These are phyloP conservation scores for Anoncus sp. DNA, from an alignment of 2,888 invertebrate genomes.

Conservation along the genomic window DNA sequence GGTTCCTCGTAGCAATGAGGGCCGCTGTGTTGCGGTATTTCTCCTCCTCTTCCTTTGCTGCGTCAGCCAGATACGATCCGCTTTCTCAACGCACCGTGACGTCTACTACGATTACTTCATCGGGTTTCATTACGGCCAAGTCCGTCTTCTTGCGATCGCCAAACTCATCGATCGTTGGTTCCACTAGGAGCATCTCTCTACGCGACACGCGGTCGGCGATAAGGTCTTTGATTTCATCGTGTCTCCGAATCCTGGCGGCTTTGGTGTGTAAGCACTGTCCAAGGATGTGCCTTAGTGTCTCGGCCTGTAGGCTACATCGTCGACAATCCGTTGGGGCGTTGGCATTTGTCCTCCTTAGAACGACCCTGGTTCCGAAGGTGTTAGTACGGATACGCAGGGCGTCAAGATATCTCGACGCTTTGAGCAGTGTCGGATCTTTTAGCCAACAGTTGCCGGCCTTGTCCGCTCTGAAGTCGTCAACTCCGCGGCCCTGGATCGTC, in stretches of 20 bases:
- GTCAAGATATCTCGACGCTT: conserved; percentile 24
- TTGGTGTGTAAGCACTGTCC: conserved; percentile 66
- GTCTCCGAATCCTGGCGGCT: conserved; percentile 48
- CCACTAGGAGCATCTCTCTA: conserved; percentile 35
- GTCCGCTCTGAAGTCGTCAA: conserved; percentile 3
- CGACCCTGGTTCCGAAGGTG: conserved; percentile 51
- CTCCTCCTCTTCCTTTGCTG: conserved; percentile 64
- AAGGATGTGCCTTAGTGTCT: conserved; percentile 76
- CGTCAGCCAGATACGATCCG: conserved; percentile 63
- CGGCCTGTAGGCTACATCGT: conserved; percentile 68
- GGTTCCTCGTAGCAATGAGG: not conserved
- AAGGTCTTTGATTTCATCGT: conserved; percentile 54
- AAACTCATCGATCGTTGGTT: conserved; percentile 25
- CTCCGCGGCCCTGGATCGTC: conserved; percentile 14
- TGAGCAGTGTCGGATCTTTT: conserved; percentile 3
- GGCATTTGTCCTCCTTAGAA: conserved; percentile 1
- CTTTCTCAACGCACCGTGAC: conserved; percentile 71
- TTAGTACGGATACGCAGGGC: conserved; percentile 59
- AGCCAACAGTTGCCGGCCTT: conserved; percentile 43
- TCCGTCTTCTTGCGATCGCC: conserved; percentile 73
- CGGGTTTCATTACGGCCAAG: conserved; percentile 70
- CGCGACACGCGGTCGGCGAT: conserved; percentile 3
- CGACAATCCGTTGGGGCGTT: conserved; percentile 63
- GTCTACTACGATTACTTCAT: conserved; percentile 72
- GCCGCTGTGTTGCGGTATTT: conserved; percentile 68